These are phyloP conservation scores for Trichogramma evanescens DNA, from an alignment of 2,888 invertebrate species.

Conservation along the genomic window DNA sequence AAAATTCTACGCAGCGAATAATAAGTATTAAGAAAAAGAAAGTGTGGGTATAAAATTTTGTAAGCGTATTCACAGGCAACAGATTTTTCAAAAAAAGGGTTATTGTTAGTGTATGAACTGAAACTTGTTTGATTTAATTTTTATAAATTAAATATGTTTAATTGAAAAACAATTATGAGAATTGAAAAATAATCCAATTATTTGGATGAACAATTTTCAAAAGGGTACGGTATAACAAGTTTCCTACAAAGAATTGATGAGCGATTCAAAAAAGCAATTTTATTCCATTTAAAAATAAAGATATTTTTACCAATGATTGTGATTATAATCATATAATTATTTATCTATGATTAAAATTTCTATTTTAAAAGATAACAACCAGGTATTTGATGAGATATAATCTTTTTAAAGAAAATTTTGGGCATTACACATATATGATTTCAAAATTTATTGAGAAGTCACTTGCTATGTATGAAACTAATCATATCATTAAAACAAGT, in stretches of 20 bases:
- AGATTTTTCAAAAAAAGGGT: not conserved
- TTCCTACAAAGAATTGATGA: constrained; percentile 29
- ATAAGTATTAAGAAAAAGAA: constrained; percentile 6
- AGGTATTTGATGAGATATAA: too few species aligned
- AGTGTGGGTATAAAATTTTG: too few species aligned
- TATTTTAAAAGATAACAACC: too few species aligned
- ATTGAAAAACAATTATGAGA: too few species aligned
- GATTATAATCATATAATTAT: too few species aligned
- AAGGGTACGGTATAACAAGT: constrained; percentile 42
- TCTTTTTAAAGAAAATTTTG: not conserved
- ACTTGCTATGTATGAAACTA: constrained; percentile 42
- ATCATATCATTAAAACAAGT: constrained; percentile 45
- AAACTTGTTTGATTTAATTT: constrained; percentile 2
- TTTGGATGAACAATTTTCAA: constrained; percentile 35
- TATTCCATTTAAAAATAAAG: not conserved
- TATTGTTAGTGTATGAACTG: constrained; percentile 21
- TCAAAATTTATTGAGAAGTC: constrained; percentile 7
- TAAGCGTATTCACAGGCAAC: not conserved
- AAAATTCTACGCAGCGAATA: constrained; percentile 22
- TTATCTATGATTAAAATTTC: too few species aligned
- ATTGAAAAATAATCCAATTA: too few species aligned
- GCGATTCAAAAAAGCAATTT: not conserved
- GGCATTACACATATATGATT: constrained; percentile 1
- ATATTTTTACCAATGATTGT: not conserved
- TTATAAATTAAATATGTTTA: not conserved